Base-by-base conservation (phyloP, 2,888 invertebrate species). In the Pammene aurita region DNA sequence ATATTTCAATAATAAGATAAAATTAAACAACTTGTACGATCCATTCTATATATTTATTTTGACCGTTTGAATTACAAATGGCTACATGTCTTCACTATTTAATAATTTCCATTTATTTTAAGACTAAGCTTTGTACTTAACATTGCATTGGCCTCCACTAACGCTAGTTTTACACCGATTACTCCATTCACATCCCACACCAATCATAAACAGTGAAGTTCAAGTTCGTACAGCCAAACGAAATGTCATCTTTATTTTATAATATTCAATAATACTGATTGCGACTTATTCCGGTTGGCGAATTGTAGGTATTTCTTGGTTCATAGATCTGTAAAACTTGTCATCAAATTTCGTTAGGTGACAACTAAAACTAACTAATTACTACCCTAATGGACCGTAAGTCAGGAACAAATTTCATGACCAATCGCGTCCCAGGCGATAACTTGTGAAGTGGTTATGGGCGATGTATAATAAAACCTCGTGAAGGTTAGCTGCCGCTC, bases 1-100 rank as follows among this genome's bases (percentile, higher is more conserved):
- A 9, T 16, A 48, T 48, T 48, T 2, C 16, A 9, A 48, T 9
- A 16, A 16, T 10, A n/a, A 26, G n/a, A 6, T 18, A 72, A 75
- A 77, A 76, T 84, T 81, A 84, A 77, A 78, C 69, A 67, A 67
- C 71, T 71, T 66, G 46, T 72, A 80, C 82, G 80, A 78, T 80
- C 83, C 80, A 83, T 86, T 88, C 87, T 90, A 89, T 85, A 88
- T 86, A 83, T 90, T 87, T 90, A 89, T 89, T 89, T 82, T 84
- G 85, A 83, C 75, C 74, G 79, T 81, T 82, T 83, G 78, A 78
- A 83, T 84, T 81, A 83, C 77, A 86, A 85, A 85, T 84, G 83
- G 82, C 86, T 86, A 86, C 80, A 77, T 72, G 71, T 77, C 77
- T 77, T 76, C 77, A 77, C 78, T 75, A 76, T 77, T 68, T 76